Percentiles rank a stretch among this genome's conserved stretches.
Conservation (phyloP, 2,888 invertebrate species). For the Drosophila nr. fundita region DNA sequence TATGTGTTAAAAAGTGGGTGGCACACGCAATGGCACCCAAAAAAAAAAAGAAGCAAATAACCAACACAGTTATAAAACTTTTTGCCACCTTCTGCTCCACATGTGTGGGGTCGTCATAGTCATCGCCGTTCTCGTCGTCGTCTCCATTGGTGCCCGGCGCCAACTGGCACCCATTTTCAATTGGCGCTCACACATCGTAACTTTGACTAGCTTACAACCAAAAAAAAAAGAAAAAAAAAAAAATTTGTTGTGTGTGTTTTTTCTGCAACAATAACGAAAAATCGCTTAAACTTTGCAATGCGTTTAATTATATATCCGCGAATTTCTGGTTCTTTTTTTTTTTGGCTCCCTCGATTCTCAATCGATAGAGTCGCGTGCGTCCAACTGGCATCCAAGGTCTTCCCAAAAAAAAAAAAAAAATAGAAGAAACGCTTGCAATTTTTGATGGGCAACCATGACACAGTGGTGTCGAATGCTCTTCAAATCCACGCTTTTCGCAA, state of each 20-base stretch:
- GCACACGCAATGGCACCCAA: slow-evolving; percentile 64
- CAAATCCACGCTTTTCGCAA: neutral
- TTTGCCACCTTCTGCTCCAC: slow-evolving; percentile 15
- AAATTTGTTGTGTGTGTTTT: neutral
- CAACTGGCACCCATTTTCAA: slow-evolving; percentile 62
- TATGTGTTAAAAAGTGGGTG: slow-evolving; percentile 77
- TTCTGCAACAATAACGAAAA: slow-evolving; percentile 19
- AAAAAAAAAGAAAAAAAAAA: neutral
- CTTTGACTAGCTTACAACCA: slow-evolving; percentile 36
- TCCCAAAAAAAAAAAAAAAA: neutral
- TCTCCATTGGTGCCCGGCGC: slow-evolving; percentile 52
- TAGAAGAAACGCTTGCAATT: slow-evolving; percentile 27
- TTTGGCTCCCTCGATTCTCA: slow-evolving; percentile 29
- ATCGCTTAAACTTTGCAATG: slow-evolving; percentile 67
- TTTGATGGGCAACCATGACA: slow-evolving; percentile 36
- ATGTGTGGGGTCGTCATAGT: slow-evolving; percentile 39
- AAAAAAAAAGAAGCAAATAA: slow-evolving; percentile 1
- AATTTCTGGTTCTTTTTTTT: slow-evolving; percentile 11
- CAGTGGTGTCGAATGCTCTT: slow-evolving; percentile 16
- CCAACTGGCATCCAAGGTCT: slow-evolving; percentile 62
- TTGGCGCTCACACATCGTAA: slow-evolving; percentile 79
- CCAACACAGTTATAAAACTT: slow-evolving; percentile 23
- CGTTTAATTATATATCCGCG: slow-evolving; percentile 60
- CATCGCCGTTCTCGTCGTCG: neutral
- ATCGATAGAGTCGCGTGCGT: slow-evolving; percentile 65